Conservation (phyloP, 2,888 invertebrate species). For the Acleris cristana region DNA sequence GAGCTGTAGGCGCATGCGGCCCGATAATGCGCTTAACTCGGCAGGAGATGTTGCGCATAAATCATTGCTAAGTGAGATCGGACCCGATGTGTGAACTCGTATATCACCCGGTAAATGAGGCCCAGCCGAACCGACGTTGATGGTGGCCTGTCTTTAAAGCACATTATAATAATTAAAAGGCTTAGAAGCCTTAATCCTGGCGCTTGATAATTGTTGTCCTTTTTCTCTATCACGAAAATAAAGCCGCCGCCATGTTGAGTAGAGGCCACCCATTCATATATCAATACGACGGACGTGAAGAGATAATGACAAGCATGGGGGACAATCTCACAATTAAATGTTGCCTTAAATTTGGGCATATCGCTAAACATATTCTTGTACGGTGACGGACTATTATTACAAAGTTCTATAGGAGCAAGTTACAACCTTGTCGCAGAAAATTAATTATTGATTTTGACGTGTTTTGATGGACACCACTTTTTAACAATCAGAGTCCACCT, state of each 20-base stretch:
- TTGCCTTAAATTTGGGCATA: too few relatives aligned
- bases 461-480: too few relatives aligned
- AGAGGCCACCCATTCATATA: constrained; percentile 23
- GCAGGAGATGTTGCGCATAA: constrained; percentile 77
- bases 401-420: too few relatives aligned
- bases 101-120: constrained; percentile 80
- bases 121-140: constrained; percentile 61
- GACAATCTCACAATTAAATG: not conserved
- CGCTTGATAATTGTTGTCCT: constrained; percentile 36
- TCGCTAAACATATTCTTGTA: too few relatives aligned
- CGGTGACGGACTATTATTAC: too few relatives aligned
- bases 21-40: constrained; percentile 78
- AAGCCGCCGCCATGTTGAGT: not conserved
- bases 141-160: constrained; percentile 68
- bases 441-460: too few relatives aligned
- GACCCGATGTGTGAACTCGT: constrained; percentile 80
- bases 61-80: constrained; percentile 82
- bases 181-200: constrained; percentile 50
- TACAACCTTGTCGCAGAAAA: too few relatives aligned
- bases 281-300: constrained; percentile 1
- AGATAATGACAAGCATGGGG: not conserved
- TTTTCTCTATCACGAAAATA: constrained; percentile 19
- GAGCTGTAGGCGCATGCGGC: constrained; percentile 76
- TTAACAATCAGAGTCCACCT: too few relatives aligned
- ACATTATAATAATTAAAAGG: constrained; percentile 63